Base-by-base conservation (phyloP, 2,113 vertebrate species). In the Rattus rattus region DNA sequence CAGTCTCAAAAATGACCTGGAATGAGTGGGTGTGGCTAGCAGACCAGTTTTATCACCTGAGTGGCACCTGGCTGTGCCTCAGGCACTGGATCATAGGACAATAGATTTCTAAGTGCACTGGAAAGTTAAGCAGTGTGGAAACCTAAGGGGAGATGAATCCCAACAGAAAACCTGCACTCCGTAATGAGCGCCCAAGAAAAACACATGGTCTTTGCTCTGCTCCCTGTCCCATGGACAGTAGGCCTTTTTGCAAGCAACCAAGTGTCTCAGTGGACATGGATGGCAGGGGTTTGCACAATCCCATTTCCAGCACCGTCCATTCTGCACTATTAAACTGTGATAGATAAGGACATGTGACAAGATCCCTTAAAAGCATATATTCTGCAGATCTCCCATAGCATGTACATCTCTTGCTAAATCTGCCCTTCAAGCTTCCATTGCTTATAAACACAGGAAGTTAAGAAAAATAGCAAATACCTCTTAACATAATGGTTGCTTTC, bases 251-350 rank as follows among this genome's bases (percentile, higher is more conserved):
- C 33, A 28, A 6, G 77, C 8, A 89, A 33, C 49, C 2, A n/a
- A 47, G 47, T 3, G 24, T 47, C 16, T 5, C 11, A 86, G 14
- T 11, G 30, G 2, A 56, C 0, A 2, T 17, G 8, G 0, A 47
- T 22, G 39, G 49, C 22, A 33, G 36, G 1, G 12, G 52, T n/a
- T 65, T 24, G 12, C 5, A 28, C 10, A 3, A 17, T 83, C n/a
- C 81, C 93, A 72, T 36, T 59, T 52, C 92, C 61, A 70, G 17
- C 52, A 13, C 7, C 83, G 11, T 43, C 87, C n/a, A 30, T n/a
- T 86, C 73, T 76, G 47, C 56, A 77, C 86, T 54, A 43, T 24
- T 43, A 85, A 61, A 72, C 36, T 16, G 33, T 13, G 24, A n/a
- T 0, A 1, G 39, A 12, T 28, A 54, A 83, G 52, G 13, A 28